Conservation (phyloP, 2,113 vertebrate genomes). For the Myodes glareolus region DNA sequence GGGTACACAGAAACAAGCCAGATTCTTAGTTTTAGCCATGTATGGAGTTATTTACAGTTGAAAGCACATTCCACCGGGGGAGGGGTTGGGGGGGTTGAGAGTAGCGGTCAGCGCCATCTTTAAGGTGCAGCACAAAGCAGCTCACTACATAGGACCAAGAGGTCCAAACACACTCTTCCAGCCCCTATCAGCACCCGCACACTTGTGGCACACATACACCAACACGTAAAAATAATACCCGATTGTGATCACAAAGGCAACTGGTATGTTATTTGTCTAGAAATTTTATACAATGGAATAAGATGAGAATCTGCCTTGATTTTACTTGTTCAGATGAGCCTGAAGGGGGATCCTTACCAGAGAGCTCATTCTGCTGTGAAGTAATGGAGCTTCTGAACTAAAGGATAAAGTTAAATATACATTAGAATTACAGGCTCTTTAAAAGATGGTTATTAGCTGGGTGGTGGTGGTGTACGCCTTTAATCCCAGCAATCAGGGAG, state of each 20-base stretch:
- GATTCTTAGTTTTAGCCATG: too few relatives aligned
- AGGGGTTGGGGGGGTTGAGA: too few relatives aligned
- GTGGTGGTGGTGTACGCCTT: too few relatives aligned
- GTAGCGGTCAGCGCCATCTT: too few relatives aligned
- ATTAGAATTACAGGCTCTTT: not conserved
- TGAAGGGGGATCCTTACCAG: not conserved
- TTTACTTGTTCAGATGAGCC: not conserved
- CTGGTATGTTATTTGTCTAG: not conserved
- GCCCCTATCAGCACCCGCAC: not conserved
- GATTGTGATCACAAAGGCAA: not conserved
- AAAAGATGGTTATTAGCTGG: conserved; percentile 19
- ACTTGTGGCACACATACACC: not conserved
- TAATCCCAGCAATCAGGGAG: too few relatives aligned
- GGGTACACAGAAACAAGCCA: too few relatives aligned
- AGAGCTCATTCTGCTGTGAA: conserved; percentile 6
- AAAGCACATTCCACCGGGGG: too few relatives aligned
- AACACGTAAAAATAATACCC: not conserved
- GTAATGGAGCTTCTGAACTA: not conserved
- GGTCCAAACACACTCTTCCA: not conserved
- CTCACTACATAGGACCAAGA: too few relatives aligned
- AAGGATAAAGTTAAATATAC: conserved; percentile 36
- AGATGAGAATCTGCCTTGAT: conserved; percentile 45
- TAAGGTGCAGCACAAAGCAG: too few relatives aligned
- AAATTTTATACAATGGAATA: not conserved
- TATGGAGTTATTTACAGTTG: too few relatives aligned